A percentile compares a stretch with the other conserved stretches of the same genome.
Conservation (phyloP, 2,888 invertebrate genomes). For the Hirtodrosophila histrioides region DNA sequence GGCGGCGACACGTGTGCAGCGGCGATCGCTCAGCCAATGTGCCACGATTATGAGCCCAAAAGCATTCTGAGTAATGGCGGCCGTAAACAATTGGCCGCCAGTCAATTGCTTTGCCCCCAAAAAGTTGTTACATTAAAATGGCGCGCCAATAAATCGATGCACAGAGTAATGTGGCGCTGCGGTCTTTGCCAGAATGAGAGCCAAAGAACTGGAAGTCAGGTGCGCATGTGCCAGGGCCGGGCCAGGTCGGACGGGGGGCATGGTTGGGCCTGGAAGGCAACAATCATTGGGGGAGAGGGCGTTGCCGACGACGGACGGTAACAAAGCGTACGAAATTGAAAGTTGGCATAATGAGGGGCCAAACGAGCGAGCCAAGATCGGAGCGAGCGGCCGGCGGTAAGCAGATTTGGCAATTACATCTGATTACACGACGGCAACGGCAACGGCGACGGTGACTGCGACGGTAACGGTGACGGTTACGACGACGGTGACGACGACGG, state of each 20-base stretch:
- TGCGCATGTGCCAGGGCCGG: constrained; percentile 22
- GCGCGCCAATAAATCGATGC: constrained; percentile 60
- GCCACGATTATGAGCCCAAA: constrained; percentile 25
- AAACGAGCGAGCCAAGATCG: constrained; percentile 28
- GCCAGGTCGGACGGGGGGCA: too few relatives aligned
- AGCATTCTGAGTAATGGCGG: constrained; percentile 43
- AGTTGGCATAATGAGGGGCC: constrained; percentile 68
- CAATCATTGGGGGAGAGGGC: constrained; percentile 12
- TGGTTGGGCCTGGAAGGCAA: neutral
- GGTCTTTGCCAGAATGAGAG: constrained; percentile 22
- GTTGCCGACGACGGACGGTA: constrained; percentile 20
- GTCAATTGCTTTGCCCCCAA: constrained; percentile 60
- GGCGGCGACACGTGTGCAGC: constrained; percentile 34
- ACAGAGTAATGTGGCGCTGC: constrained; percentile 31
- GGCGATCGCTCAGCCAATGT: constrained; percentile 2
- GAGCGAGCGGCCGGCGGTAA: constrained; percentile 20
- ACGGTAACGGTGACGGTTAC: neutral
- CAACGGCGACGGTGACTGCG: constrained; percentile 4
- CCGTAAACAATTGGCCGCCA: constrained; percentile 42
- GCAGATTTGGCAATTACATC: constrained; percentile 75
- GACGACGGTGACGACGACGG: constrained; percentile 1
- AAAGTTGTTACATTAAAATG: constrained; percentile 55
- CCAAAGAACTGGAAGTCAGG: constrained; percentile 35
- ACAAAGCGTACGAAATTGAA: constrained; percentile 70
- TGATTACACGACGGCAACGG: constrained; percentile 56